Conservation (phyloP, 2,113 vertebrate species). For the Aptenodytes patagonicus region DNA sequence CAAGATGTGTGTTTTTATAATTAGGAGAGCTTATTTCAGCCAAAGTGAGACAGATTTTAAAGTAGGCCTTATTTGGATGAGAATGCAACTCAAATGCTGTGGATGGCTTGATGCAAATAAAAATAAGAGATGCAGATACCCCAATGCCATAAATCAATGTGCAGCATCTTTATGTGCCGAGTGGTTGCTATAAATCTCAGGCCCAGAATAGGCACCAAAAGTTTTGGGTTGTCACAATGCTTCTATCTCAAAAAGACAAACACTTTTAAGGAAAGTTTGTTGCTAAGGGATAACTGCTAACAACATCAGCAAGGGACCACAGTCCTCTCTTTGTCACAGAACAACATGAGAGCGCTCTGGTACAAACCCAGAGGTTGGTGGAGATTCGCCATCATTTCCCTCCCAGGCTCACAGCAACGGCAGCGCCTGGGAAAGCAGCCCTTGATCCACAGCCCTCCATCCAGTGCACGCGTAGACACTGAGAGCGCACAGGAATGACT, state of each 20-base stretch:
- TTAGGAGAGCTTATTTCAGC: not conserved
- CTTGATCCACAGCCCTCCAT: not conserved
- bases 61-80: slow-evolving; percentile 33
- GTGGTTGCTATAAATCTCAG: slow-evolving; percentile 25
- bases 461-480: accelerated
- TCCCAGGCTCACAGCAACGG: not conserved
- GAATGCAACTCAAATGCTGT: not conserved
- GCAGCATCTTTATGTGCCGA: slow-evolving; percentile 4
- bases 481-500: not conserved
- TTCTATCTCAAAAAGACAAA: not conserved
- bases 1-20: not conserved
- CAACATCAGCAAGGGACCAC: not conserved
- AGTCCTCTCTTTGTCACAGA: not conserved
- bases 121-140: slow-evolving; percentile 29
- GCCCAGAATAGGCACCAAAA: not conserved
- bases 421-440: not conserved
- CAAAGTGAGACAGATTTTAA: not conserved
- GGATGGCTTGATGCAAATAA: slow-evolving; percentile 30
- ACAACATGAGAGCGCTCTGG: not conserved
- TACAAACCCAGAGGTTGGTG: not conserved
- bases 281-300: not conserved
- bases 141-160: slow-evolving; percentile 8
- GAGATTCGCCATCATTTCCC: not conserved
- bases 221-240: not conserved
- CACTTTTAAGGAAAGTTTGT: not conserved